Percentiles rank a stretch among this genome's conserved stretches.
phyloP scores from a whole-genome alignment of 1,140 invertebrate species.

The Macrotrachela quadricornifera region DNA sequence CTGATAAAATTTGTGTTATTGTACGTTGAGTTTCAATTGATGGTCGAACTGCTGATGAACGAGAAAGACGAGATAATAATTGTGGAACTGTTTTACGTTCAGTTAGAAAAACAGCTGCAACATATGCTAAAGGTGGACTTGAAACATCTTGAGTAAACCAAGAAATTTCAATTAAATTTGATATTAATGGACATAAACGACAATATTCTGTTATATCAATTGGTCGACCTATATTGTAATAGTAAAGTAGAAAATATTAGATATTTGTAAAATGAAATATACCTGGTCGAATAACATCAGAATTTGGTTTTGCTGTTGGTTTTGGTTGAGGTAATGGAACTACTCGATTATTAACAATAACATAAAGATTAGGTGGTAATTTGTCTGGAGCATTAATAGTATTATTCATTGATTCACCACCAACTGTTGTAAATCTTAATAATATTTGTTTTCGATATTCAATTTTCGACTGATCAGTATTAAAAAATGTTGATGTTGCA shows the following conservation, averaged over 20 bases:
- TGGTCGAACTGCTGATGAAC: no score
- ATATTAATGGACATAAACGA: conserved; percentile 62
- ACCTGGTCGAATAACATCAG: conserved; percentile 85
- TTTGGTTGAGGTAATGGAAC: conserved; percentile 79
- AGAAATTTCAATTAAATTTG: conserved; percentile 33
- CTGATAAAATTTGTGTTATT: no score
- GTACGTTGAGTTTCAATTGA: no score
- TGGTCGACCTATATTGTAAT: conserved; percentile 46
- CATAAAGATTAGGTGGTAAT: conserved; percentile 72
- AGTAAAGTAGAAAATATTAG: no score
- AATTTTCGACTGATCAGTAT: conserved; percentile 9
- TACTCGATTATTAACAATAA: conserved; percentile 82
- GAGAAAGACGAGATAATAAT: no score
- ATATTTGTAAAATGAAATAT: no score
- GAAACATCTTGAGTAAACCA: neutral
- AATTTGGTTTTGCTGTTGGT: conserved; percentile 85
- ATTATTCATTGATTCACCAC: no score
- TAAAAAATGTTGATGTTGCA: conserved; percentile 19
- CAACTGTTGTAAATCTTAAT: neutral
- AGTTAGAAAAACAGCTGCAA: no score
- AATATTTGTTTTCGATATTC: conserved; percentile 6
- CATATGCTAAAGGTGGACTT: no score
- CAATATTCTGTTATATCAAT: conserved; percentile 79
- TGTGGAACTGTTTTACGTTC: no score
- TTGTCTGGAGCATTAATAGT: conserved; percentile 51